A percentile compares a stretch with the other conserved stretches of the same genome.
These are phyloP conservation scores for Lithophane semibrunnea DNA, from an alignment of 2,888 invertebrate species.

Conservation along the genomic window DNA sequence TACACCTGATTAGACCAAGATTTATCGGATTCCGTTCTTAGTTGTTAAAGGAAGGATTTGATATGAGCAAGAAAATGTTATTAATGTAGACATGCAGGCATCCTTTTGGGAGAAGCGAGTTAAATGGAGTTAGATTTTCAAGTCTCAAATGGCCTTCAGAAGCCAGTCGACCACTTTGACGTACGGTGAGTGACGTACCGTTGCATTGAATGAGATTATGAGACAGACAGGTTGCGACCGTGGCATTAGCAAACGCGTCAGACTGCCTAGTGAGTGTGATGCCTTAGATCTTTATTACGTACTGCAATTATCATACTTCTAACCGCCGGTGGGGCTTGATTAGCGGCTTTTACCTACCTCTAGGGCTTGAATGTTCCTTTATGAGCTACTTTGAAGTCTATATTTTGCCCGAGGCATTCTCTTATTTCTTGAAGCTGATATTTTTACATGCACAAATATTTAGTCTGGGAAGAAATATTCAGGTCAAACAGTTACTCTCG, in stretches of 20 bases:
- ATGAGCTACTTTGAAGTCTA: slow-evolving; percentile 30
- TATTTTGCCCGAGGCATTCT: slow-evolving; percentile 11
- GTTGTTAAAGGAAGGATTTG: slow-evolving; percentile 6
- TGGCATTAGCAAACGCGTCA: slow-evolving; percentile 23
- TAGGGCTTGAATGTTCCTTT: slow-evolving; percentile 40
- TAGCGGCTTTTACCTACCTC: slow-evolving; percentile 49
- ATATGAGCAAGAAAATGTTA: neutral
- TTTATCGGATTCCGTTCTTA: slow-evolving; percentile 23
- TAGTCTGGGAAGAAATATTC: slow-evolving; percentile 38
- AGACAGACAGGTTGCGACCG: slow-evolving; percentile 14
- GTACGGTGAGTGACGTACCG: slow-evolving; percentile 12
- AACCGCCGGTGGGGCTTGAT: slow-evolving; percentile 40
- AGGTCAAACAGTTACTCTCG: slow-evolving; percentile 36
- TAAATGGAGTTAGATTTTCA: neutral
- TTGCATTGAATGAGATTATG: slow-evolving; percentile 23
- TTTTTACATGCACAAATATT: slow-evolving; percentile 45
- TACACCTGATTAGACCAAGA: slow-evolving; percentile 26
- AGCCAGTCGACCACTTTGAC: slow-evolving; percentile 2
- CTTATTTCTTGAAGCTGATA: slow-evolving; percentile 26
- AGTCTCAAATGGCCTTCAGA: neutral
- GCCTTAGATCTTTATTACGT: slow-evolving; percentile 53
- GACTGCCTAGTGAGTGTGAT: slow-evolving; percentile 32
- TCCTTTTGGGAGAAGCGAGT: neutral
- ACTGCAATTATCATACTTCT: slow-evolving; percentile 58
- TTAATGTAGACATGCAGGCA: neutral